Conservation (phyloP, 2,797 vertebrate species). For the Ataeniobius toweri region DNA sequence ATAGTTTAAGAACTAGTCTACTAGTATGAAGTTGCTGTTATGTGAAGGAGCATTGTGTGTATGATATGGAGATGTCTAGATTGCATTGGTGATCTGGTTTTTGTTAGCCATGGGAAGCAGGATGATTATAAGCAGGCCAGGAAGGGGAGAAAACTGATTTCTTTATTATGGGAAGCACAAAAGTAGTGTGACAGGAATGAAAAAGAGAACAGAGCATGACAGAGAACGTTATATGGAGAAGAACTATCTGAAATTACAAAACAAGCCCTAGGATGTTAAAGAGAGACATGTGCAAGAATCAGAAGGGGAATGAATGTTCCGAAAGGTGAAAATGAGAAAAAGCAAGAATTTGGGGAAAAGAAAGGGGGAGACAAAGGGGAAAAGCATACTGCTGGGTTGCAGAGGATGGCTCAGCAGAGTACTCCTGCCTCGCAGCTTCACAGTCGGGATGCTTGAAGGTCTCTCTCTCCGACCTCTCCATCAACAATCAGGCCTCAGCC, state of each 20-base stretch:
- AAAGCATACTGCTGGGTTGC: conserved; percentile 16
- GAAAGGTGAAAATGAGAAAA: conserved; percentile 33
- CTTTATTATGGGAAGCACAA: conserved; percentile 27
- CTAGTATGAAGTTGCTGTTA: neutral
- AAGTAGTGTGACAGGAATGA: conserved; percentile 5
- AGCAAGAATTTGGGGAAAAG: conserved; percentile 1
- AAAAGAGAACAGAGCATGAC: conserved; percentile 7
- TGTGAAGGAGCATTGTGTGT: conserved; percentile 46
- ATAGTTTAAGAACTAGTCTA: neutral
- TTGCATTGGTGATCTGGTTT: conserved; percentile 66
- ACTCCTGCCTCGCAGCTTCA: conserved; percentile 39
- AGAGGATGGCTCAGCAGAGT: conserved; percentile 29
- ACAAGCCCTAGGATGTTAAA: conserved; percentile 26
- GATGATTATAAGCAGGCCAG: conserved; percentile 68
- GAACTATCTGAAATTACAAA: conserved; percentile 22
- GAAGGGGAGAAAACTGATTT: conserved; percentile 64
- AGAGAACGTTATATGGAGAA: conserved; percentile 12
- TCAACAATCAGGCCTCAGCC: conserved; percentile 61
- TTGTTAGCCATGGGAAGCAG: conserved; percentile 66
- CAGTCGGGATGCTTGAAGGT: conserved; percentile 47
- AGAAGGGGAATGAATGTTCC: conserved; percentile 17
- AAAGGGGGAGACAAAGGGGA: conserved; percentile 23
- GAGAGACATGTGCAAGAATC: conserved; percentile 26
- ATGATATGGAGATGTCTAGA: conserved; percentile 33
- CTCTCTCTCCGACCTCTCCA: conserved; percentile 69